These are phyloP conservation scores for Dermatemys mawii DNA, from an alignment of 2,113 vertebrate genomes.

Conservation along the genomic window DNA sequence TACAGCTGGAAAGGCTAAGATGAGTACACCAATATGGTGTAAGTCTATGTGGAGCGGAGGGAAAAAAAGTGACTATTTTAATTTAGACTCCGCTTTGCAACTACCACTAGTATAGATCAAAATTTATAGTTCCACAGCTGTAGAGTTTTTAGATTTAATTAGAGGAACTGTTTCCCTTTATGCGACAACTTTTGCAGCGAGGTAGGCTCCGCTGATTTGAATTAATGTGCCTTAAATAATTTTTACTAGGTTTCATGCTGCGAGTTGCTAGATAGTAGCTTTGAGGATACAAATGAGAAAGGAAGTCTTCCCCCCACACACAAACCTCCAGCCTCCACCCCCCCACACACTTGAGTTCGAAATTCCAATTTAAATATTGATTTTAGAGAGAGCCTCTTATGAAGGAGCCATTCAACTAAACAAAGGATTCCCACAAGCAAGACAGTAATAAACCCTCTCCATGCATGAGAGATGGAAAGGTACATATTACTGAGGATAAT, in stretches of 20 bases:
- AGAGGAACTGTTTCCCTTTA: conserved; percentile 72
- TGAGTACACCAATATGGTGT: conserved; percentile 40
- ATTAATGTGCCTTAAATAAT: conserved; percentile 68
- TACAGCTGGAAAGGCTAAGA: conserved; percentile 20
- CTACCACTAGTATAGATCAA: conserved; percentile 68
- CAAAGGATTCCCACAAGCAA: background rate
- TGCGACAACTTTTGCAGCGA: conserved; percentile 56
- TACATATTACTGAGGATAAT: conserved; percentile 4
- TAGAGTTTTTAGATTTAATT: conserved; percentile 79
- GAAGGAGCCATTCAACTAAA: background rate
- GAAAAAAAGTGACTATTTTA: conserved; percentile 68
- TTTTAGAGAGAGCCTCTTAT: background rate
- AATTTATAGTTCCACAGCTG: conserved; percentile 73
- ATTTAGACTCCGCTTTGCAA: conserved; percentile 74
- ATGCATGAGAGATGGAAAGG: background rate
- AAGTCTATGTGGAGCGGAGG: conserved; percentile 16
- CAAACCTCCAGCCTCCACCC: background rate
- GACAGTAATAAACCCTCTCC: background rate
- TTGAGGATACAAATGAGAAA: conserved; percentile 50
- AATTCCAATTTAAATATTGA: conserved; percentile 34
- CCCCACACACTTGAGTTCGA: background rate
- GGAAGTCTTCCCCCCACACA: background rate
- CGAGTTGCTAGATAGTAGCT: conserved; percentile 51
- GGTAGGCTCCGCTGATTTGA: conserved; percentile 67
- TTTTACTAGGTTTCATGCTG: conserved; percentile 63